Evolutionary conservation across 1,140 invertebrate species (phyloP).

Genomic region (Cotesia glomerata): DNA sequence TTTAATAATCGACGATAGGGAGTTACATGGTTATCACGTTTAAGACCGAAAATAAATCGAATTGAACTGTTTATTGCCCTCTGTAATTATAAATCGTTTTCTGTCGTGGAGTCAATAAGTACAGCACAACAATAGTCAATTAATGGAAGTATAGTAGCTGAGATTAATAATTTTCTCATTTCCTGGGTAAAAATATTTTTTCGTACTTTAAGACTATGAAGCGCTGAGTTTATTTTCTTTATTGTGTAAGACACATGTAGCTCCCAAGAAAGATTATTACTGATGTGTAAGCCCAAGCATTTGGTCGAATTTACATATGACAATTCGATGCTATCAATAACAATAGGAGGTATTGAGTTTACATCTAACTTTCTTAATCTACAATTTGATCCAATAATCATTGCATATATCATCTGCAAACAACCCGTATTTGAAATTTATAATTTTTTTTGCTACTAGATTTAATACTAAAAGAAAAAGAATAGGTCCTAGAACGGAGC

Average conservation of each 20-base stretch:
- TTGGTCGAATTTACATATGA: background rate
- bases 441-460: background rate
- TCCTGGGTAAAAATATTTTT: conserved; percentile 5
- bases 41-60: background rate
- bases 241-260: background rate
- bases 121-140: background rate
- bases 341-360: background rate
- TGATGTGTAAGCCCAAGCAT: background rate
- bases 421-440: background rate
- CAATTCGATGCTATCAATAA: background rate
- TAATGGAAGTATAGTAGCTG: background rate
- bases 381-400: background rate
- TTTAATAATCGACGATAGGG: conserved; percentile 5
- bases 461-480: too few species aligned
- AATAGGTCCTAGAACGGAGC: too few species aligned
- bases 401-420: background rate
- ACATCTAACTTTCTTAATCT: background rate
- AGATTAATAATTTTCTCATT: background rate
- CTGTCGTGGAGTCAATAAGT: background rate
- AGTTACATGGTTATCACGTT: background rate
- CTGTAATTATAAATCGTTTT: background rate
- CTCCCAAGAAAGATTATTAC: background rate
- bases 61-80: background rate
- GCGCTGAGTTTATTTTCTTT: background rate
- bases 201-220: background rate